Conservation (phyloP, 2,888 invertebrate genomes). For the Capitulum mitella region DNA sequence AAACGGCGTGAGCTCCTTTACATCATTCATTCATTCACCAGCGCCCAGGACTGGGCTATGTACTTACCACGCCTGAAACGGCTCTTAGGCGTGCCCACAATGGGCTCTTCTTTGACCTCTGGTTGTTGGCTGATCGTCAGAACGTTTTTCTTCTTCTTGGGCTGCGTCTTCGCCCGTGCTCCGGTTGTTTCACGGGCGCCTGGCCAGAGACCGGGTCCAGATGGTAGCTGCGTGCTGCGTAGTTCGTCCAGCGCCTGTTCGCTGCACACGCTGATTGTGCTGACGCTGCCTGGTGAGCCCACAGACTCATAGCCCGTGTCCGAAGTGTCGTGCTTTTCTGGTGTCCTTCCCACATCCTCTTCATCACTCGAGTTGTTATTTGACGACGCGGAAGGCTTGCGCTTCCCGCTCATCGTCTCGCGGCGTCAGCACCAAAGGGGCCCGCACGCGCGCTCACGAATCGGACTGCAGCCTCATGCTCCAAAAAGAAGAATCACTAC, state of each 20-base stretch:
- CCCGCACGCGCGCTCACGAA: neutral
- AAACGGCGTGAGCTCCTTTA: too few relatives aligned
- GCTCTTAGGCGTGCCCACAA: neutral
- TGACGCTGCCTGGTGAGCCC: conserved; percentile 6
- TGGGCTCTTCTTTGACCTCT: neutral
- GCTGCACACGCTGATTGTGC: conserved; percentile 18
- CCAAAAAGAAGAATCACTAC: too few relatives aligned
- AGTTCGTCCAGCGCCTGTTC: conserved; percentile 6
- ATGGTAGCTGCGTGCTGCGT: neutral
- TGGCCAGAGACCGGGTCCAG: neutral
- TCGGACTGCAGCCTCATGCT: neutral
- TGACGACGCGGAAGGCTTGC: neutral
- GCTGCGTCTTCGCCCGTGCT: neutral
- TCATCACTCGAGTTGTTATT: neutral
- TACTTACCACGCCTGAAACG: neutral
- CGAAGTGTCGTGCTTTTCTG: neutral
- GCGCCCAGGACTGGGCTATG: too few relatives aligned
- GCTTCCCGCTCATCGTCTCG: neutral
- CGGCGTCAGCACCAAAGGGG: neutral
- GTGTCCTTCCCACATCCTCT: neutral
- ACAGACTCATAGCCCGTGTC: conserved; percentile 7
- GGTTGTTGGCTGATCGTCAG: neutral
- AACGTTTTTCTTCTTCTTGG: neutral
- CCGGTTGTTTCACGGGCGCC: neutral
- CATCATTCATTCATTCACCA: too few relatives aligned